A percentile compares a stretch with the other conserved stretches of the same genome.
Evolutionary conservation across 1,140 invertebrate species (phyloP).

Genomic region (Lucilia cuprina): DNA sequence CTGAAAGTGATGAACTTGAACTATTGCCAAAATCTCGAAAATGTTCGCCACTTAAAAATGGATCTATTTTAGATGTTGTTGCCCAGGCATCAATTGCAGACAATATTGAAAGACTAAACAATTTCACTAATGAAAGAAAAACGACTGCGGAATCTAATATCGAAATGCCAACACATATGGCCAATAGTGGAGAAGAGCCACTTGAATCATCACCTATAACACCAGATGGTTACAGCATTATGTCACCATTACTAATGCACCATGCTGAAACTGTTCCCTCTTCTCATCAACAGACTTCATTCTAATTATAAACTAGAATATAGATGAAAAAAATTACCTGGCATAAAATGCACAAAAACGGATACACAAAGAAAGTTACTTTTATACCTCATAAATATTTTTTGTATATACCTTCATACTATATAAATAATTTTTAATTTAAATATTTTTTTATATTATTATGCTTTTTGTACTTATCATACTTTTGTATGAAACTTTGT

Average conservation of each 20-base stretch:
- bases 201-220: slow-evolving; percentile 41
- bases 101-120: background rate
- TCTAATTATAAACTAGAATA: background rate
- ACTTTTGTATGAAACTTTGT: too few species aligned
- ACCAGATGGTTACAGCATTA: slow-evolving; percentile 54
- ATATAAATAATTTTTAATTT: background rate
- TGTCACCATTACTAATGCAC: slow-evolving; percentile 46
- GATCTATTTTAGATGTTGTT: slow-evolving; percentile 40
- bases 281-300: background rate
- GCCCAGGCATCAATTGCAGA: background rate
- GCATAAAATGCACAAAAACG: too few species aligned
- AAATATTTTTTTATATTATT: background rate
- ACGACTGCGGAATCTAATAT: background rate
- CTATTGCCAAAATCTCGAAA: slow-evolving; percentile 42
- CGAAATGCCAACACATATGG: background rate
- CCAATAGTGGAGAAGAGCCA: background rate
- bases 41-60: slow-evolving; percentile 35
- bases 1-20: slow-evolving; percentile 48
- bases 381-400: background rate
- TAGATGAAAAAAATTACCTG: too few species aligned
- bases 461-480: background rate
- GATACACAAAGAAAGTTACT: background rate
- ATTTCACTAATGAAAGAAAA: background rate
- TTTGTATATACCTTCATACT: background rate
- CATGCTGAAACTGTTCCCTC: background rate